Base-by-base conservation (phyloP, 2,113 vertebrate species). In the Hylia prasina region DNA sequence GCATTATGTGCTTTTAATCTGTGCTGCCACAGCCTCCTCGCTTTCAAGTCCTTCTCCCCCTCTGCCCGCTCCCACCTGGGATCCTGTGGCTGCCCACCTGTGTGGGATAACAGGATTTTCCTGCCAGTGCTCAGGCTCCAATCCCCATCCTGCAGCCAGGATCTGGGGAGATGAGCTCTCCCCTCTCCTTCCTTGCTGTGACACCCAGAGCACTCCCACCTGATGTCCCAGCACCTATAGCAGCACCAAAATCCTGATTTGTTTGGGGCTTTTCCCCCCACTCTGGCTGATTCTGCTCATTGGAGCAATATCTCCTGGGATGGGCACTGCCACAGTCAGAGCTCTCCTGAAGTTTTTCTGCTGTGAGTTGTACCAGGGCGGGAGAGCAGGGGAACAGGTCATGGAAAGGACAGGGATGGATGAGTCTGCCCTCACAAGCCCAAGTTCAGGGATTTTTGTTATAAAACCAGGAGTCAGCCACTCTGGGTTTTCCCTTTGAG, bases 1-100 rank as follows among this genome's bases (percentile, higher is more conserved):
- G 87, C 92, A 86, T 90, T 91, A 75, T 19, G 75, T 82, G 64
- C 60, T 90, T 89, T 96, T 90, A 73, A 73, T 90, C 89, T 53
- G 27, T 63, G 61, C 76, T 28, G 35, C 13, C 0, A 0, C 68
- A 80, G 69, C 58, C 63, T 88, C 56, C 70, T 82, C 0, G 0
- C 84, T 88, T 95, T 78, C 83, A 90, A 96, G 60, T 87, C 61
- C 82, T 66, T 48, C 42, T 82, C 70, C 47, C 39, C 50, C 10
- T 10, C 50, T 56, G 79, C 70, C 72, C 0, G 4, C 51, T 85
- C 79, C 92, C 73, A 87, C 91, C 90, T 85, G 90, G 76, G 47
- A 9, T 73, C 57, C 40, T 1, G 0, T 5, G 47, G 86, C 58
- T 2, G 0, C 95, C 75, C 82, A 75, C 28, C 3, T 1, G 0